Base-by-base conservation (phyloP, 2,888 invertebrate genomes). In the Parasteatoda lunata region DNA sequence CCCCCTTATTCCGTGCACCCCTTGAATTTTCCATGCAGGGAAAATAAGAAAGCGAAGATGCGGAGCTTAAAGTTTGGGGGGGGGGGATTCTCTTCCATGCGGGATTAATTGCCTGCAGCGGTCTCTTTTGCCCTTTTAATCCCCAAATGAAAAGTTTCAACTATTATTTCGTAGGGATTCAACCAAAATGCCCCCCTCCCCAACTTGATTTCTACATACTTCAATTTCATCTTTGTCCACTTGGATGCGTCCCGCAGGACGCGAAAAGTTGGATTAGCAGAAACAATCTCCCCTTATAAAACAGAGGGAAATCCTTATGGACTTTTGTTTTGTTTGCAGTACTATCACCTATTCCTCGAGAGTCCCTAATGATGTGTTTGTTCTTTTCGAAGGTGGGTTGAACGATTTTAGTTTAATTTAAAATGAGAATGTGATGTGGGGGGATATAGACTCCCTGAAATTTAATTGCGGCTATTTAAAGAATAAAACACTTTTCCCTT, bases 91-190 rank as follows among this genome's bases (percentile, higher is more conserved):
- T 13, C 59, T 15, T 15, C 15, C 66, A 9, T 68, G 66, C 52
- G 49, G 79, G 79, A 85, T 85, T 85, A 85, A 85, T 85, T 85
- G 84, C 84, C 84, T 70, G 49, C 84, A 85, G 84, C 84, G 69
- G 75, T 85, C 77, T 69, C 69, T 68, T 65, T 30, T 86, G 85
- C 77, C 72, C 85, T 86, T 59, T 80, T 86, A 86, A 86, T 86
- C 85, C 80, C 77, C 80, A 86, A 86, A 85, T 85, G 85, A 85
- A 85, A 85, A 85, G 85, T 85, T 85, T 85, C 85, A 76, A 85
- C 85, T 85, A 85, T 85, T 85, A 85, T 85, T 85, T 76, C 76
- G 76, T 54, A 64, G 65, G 64, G 78, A 49, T 52, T 65, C 66
- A 49, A 11, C 69, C 72, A 77, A 84, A 84, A 54, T 30, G 77